Conservation (phyloP, 1,140 invertebrate genomes). For the Diabrotica virgifera region DNA sequence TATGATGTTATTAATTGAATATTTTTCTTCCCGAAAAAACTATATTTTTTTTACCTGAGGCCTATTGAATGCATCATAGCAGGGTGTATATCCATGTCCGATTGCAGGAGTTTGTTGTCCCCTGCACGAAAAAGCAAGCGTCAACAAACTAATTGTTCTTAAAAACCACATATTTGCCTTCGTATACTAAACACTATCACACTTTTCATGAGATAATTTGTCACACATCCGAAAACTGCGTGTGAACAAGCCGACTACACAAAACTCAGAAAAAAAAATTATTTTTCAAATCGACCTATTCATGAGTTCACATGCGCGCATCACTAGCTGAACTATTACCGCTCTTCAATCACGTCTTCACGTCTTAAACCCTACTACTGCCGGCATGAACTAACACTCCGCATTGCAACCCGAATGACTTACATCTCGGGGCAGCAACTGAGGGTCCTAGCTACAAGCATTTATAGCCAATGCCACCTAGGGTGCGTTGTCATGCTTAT, state of each 20-base stretch:
- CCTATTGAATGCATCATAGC: constrained; percentile 38
- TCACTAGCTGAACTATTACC: not conserved
- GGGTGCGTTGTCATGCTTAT: too few relatives aligned
- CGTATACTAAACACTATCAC: too few relatives aligned
- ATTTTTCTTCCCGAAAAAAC: too few relatives aligned
- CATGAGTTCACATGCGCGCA: constrained; percentile 5
- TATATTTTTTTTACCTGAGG: constrained; percentile 28
- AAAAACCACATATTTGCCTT: constrained; percentile 7
- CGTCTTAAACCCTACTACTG: constrained; percentile 8
- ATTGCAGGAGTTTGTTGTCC: constrained; percentile 33
- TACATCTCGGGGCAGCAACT: too few relatives aligned
- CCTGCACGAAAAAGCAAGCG: not conserved
- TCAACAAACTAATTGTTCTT: constrained; percentile 4
- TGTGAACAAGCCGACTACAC: not conserved
- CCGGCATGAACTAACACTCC: not conserved
- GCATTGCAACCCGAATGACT: not conserved
- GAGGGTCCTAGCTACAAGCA: too few relatives aligned
- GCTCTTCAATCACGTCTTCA: constrained; percentile 2
- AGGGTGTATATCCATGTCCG: constrained; percentile 35
- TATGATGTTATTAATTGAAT: too few relatives aligned
- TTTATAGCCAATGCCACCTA: too few relatives aligned
- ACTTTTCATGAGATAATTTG: too few relatives aligned
- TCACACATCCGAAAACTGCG: too few relatives aligned
- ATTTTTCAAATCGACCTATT: constrained; percentile 9
- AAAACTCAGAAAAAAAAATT: not conserved